These are phyloP conservation scores for Chesias legatella DNA, from an alignment of 2,888 invertebrate genomes.

Conservation along the genomic window DNA sequence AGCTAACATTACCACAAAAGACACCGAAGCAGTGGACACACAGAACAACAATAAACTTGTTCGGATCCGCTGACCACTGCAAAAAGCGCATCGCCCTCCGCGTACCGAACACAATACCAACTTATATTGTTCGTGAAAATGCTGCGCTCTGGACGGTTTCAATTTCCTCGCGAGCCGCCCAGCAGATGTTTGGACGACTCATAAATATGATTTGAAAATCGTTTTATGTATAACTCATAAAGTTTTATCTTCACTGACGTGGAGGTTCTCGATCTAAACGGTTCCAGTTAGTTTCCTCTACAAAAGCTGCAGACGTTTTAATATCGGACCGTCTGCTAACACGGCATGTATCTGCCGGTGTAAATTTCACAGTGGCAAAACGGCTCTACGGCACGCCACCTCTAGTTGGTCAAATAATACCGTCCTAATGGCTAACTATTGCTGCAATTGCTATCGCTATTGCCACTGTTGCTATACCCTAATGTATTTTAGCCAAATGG, in stretches of 20 bases:
- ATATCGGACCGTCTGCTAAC: conserved; percentile 65
- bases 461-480: conserved; percentile 42
- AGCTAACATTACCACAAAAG: conserved; percentile 51
- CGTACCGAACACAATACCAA: conserved; percentile 66
- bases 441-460: conserved; percentile 6
- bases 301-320: conserved; percentile 76
- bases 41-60: conserved; percentile 65
- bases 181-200: conserved; percentile 72
- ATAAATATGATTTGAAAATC: conserved; percentile 80
- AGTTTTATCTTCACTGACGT: conserved; percentile 70
- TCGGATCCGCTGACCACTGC: conserved; percentile 60
- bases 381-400: conserved; percentile 69
- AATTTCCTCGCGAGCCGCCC: conserved; percentile 74
- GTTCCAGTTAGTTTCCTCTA: conserved; percentile 67
- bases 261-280: conserved; percentile 59
- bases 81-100: conserved; percentile 64
- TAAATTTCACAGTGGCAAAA: conserved; percentile 69
- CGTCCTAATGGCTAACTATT: conserved; percentile 69
- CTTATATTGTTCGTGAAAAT: conserved; percentile 77
- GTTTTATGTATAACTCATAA: conserved; percentile 79
- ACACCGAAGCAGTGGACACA: conserved; percentile 45
- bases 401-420: conserved; percentile 74
- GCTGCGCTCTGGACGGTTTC: conserved; percentile 75
- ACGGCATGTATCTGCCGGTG: conserved; percentile 61
- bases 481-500: conserved; percentile 74